A percentile compares a stretch with the other conserved stretches of the same genome.
Evolutionary conservation across 2,888 invertebrate genomes (phyloP).

Genomic region (Dolomedes plantarius): DNA sequence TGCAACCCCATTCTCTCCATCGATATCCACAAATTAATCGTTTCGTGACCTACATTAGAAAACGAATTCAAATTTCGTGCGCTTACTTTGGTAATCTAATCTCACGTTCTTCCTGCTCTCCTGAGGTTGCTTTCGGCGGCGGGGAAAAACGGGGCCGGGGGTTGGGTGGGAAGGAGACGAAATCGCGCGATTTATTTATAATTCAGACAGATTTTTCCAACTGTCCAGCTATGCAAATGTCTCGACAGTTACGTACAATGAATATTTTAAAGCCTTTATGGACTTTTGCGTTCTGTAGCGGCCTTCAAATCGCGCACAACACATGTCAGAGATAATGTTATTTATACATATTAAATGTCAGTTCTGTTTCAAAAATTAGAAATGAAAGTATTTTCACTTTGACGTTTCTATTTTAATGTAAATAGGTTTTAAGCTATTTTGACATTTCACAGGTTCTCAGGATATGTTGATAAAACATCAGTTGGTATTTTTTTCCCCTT

Average conservation of each 20-base stretch:
- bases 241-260: not conserved
- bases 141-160: no score
- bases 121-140: not conserved
- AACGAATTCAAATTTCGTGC: conserved; percentile 63
- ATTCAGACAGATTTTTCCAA: conserved; percentile 39
- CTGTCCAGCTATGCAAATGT: conserved; percentile 38
- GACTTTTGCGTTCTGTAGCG: not conserved
- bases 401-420: no score
- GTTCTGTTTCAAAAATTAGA: no score
- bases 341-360: not conserved
- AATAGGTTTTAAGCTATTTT: no score
- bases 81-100: conserved; percentile 53
- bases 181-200: no score
- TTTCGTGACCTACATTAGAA: conserved; percentile 60
- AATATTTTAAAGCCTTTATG: conserved; percentile 11
- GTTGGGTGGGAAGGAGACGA: not conserved
- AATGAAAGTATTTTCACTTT: no score
- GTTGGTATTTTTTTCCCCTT: no score
- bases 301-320: not conserved
- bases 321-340: not conserved
- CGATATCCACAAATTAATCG: conserved; percentile 66
- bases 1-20: not conserved
- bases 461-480: no score
- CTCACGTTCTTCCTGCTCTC: conserved; percentile 57
- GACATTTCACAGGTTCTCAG: no score